Evolutionary conservation across 2,888 invertebrate species (phyloP).

Genomic region (Eledone cirrhosa): DNA sequence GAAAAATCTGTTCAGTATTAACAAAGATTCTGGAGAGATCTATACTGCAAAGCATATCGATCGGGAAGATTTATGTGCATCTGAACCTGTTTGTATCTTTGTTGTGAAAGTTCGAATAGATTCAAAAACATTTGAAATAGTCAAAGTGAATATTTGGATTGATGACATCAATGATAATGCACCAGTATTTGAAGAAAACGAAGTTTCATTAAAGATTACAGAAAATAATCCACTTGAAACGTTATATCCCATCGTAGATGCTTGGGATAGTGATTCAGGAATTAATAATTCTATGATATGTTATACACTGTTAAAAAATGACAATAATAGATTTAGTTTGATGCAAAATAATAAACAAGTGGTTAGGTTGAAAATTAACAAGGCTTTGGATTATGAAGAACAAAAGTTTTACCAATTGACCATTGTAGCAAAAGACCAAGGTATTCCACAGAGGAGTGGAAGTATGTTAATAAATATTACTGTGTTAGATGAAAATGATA

Average conservation of each 20-base stretch:
- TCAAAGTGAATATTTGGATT: constrained; percentile 43
- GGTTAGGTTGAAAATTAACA: constrained; percentile 43
- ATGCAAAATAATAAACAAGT: constrained; percentile 31
- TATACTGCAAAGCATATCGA: constrained; percentile 50
- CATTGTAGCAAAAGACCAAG: constrained; percentile 55
- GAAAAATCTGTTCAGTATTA: constrained; percentile 43
- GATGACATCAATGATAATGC: constrained; percentile 55
- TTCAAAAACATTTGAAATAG: constrained; percentile 30
- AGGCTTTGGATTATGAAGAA: constrained; percentile 50
- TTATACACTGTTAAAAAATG: constrained; percentile 42
- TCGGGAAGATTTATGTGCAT: constrained; percentile 40
- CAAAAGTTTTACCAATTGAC: constrained; percentile 44
- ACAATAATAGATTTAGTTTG: constrained; percentile 42
- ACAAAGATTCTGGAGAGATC: constrained; percentile 46
- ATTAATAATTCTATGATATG: constrained; percentile 43
- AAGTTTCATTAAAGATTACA: constrained; percentile 37
- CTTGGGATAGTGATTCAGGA: constrained; percentile 47
- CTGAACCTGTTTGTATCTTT: constrained; percentile 43
- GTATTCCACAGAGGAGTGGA: constrained; percentile 50
- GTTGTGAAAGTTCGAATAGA: constrained; percentile 36
- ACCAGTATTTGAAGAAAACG: constrained; percentile 41
- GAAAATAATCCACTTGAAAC: constrained; percentile 43
- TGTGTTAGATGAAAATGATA: constrained; percentile 56
- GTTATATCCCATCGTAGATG: constrained; percentile 41
- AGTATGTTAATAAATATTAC: constrained; percentile 49